Base-by-base conservation (phyloP, 2,113 vertebrate species). In the Hemicordylus capensis region DNA sequence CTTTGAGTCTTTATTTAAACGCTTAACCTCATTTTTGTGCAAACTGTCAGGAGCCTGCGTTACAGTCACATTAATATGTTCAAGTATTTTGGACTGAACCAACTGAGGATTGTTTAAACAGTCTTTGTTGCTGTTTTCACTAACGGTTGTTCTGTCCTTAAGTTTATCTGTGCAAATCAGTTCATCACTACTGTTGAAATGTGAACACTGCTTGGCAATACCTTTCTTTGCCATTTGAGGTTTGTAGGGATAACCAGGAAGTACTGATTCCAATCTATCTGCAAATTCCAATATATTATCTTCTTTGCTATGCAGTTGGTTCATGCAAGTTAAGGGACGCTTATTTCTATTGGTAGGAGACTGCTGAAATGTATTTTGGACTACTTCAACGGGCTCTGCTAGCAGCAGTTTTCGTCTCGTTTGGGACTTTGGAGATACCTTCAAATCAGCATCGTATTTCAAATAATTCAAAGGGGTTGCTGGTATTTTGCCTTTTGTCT, bases 331-430 rank as follows among this genome's bases (percentile, higher is more conserved):
- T 84, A 93, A 84, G 31, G 91, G 92, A 86, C 89, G 86, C 81
- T 51, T 74, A 90, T 86, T 83, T 92, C 91, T 96, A 91, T 85
- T 94, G 88, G 64, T 12, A 19, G 93, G 92, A 90, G 91, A 91
- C 80, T 94, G 95, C 86, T 94, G 97, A 94, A 97, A 96, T 70
- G 97, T 92, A 92, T 97, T 97, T 91, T 95, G 98, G 94, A 97
- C 96, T 85, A 96, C 89, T 94, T 98, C 97, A 78, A 76, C 86
- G 51, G 93, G 92, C 90, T 96, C 96, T 70, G 94, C 90, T 92
- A 97, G 96, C 93, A 95, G 91, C 39, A 98, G 92, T 92, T 97
- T 98, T 93, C 98, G 97, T 95, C 96, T 97, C 63, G 96, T 93
- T n/a, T 97, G 96, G 75, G 96, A 95, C 92, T 97, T 98, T 39